Percentiles rank a stretch among this genome's conserved stretches.
These are phyloP conservation scores for Dorcus hopei DNA, from an alignment of 2,888 invertebrate genomes.

Conservation along the genomic window DNA sequence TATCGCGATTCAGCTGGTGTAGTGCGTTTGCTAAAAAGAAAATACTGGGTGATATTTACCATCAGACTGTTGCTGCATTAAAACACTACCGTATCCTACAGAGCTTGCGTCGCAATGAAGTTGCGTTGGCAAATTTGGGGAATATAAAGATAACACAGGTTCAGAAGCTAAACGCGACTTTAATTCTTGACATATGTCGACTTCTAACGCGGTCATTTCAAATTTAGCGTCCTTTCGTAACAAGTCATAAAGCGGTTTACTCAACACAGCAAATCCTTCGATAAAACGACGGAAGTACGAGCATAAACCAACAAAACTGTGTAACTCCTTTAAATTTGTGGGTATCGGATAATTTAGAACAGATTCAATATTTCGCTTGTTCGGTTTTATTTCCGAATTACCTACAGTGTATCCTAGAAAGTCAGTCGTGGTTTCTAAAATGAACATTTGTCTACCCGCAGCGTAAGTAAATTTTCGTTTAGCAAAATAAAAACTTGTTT, in stretches of 20 bases:
- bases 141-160: too few species aligned
- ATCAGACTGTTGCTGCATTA: slow-evolving; percentile 36
- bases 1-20: slow-evolving; percentile 31
- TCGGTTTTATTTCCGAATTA: slow-evolving; percentile 9
- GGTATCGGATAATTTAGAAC: slow-evolving; percentile 8
- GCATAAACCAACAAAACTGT: slow-evolving; percentile 10
- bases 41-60: slow-evolving; percentile 23
- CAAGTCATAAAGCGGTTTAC: slow-evolving; percentile 8
- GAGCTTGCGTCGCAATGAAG: slow-evolving; percentile 39
- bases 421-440: slow-evolving; percentile 8
- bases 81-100: slow-evolving; percentile 33
- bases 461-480: slow-evolving; percentile 11
- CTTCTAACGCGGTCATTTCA: background rate
- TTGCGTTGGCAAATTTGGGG: slow-evolving; percentile 25
- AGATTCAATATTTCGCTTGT: slow-evolving; percentile 6
- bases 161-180: too few species aligned
- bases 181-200: too few species aligned
- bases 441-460: slow-evolving; percentile 21
- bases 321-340: slow-evolving; percentile 8
- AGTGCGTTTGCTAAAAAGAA: slow-evolving; percentile 29
- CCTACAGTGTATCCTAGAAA: slow-evolving; percentile 13
- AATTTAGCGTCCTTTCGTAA: slow-evolving; percentile 8
- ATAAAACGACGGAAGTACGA: slow-evolving; percentile 16
- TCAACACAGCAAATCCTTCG: slow-evolving; percentile 10
- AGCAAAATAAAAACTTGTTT: slow-evolving; percentile 9